Evolutionary conservation across 2,113 vertebrate genomes (phyloP), one percentile per base, ranked within the genome.

Genomic region (Cebidichthys violaceus): DNA sequence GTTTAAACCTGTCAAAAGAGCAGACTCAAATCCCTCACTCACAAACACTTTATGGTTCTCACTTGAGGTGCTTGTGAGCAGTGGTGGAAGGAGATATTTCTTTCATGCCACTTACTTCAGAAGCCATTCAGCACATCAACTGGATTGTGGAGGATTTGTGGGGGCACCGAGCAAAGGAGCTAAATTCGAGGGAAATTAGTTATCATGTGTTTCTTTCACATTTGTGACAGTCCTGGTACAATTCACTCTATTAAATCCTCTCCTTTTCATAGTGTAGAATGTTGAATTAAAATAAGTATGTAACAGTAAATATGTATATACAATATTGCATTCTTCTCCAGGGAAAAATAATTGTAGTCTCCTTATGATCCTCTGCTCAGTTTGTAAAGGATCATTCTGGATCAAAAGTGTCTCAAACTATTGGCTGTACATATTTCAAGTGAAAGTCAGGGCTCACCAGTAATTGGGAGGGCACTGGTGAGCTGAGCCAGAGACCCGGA

Each of bases 1-100:
- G 88, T 93, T 94, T 94, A 93, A 93, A 93, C 85, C 93, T 94
- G 91, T 93, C 93, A 92, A 92, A 94, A 89, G 90, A 92, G 90
- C 89, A 92, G 90, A 87, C 89, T 93, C 86, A 91, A 94, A 94
- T 94, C 93, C 92, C 89, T 93, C 90, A 90, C 90, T 93, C 93
- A 93, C 92, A 94, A 93, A 93, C 89, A 89, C 92, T 93, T 90
- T 87, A 90, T 92, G 90, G 87, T 88, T 89, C 90, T 93, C 89
- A 91, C 90, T 92, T 83, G 85, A 90, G 85, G 92, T 92, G 87
- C 89, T 88, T 89, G 89, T 90, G 92, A 91, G 93, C 89, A 89
- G 81, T 88, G 88, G 90, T 86, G 87, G 90, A 92, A 91, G 87
- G 78, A 93, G 91, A 93, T 90, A 94, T 93, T 94, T 93, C 89